Conservation (phyloP, 2,888 invertebrate genomes). For the Sphaerophoria taeniata region DNA sequence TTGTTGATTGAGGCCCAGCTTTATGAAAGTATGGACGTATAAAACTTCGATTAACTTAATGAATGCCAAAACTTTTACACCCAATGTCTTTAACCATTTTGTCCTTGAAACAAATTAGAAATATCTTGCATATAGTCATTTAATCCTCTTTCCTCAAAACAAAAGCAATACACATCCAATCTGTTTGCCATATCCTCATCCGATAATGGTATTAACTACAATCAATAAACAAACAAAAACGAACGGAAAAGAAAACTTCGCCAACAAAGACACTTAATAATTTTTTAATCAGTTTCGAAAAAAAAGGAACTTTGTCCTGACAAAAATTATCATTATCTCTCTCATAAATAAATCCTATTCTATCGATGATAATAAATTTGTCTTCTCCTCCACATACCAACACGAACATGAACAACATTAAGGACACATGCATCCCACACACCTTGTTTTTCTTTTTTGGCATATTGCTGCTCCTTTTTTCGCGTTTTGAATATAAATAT, state of each 20-base stretch:
- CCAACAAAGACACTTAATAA: background rate
- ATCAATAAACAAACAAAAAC: conserved; percentile 37
- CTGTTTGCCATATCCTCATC: conserved; percentile 28
- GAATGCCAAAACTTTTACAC: too few relatives aligned
- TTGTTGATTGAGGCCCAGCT: too few relatives aligned
- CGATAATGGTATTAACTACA: conserved; percentile 44
- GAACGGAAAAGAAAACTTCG: too few relatives aligned
- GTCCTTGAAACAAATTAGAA: background rate
- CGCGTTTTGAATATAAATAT: conserved; percentile 9
- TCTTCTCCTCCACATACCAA: background rate
- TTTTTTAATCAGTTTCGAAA: conserved; percentile 15
- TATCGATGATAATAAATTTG: conserved; percentile 59
- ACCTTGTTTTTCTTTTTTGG: conserved; percentile 31
- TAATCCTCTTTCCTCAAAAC: background rate
- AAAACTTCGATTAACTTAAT: too few relatives aligned
- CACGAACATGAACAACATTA: background rate
- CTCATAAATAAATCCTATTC: conserved; percentile 67
- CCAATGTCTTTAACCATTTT: background rate
- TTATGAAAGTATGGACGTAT: too few relatives aligned
- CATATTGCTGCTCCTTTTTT: conserved; percentile 57
- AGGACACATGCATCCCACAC: conserved; percentile 51
- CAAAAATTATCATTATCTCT: conserved; percentile 25
- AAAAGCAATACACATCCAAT: conserved; percentile 32
- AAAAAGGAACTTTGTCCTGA: background rate
- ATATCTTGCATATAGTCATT: background rate